A percentile compares a stretch with the other conserved stretches of the same genome.
These are phyloP conservation scores for Hermetia illucens DNA, from an alignment of 1,140 invertebrate species.

Conservation along the genomic window DNA sequence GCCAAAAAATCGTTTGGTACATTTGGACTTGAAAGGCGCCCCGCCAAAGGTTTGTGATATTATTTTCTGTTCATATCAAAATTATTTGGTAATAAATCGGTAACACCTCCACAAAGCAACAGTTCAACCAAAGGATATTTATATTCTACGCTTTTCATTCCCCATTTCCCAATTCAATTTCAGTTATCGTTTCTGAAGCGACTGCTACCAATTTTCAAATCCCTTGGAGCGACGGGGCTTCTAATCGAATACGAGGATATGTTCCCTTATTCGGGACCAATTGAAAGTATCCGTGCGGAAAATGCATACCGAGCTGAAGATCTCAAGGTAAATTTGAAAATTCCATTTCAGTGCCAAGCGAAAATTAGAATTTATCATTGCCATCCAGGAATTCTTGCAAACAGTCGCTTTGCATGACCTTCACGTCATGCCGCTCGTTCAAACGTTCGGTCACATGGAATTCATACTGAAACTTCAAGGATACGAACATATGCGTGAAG, in stretches of 20 bases:
- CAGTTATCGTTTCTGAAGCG: slow-evolving; percentile 38
- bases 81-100: not conserved
- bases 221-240: slow-evolving; percentile 71
- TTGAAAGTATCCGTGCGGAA: slow-evolving; percentile 50
- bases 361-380: not conserved
- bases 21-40: slow-evolving; percentile 84
- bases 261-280: slow-evolving; percentile 73
- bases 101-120: not conserved
- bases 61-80: not conserved
- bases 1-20: slow-evolving; percentile 45
- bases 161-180: not conserved
- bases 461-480: slow-evolving; percentile 71
- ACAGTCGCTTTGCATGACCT: slow-evolving; percentile 42
- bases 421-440: slow-evolving; percentile 80
- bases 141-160: not conserved
- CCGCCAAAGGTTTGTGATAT: slow-evolving; percentile 55
- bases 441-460: slow-evolving; percentile 93
- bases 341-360: too few species aligned
- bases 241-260: slow-evolving; percentile 96
- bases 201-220: slow-evolving; percentile 58
- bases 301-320: slow-evolving; percentile 55
- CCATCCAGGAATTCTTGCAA: slow-evolving; percentile 20
- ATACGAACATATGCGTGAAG: slow-evolving; percentile 64
- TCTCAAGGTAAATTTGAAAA: slow-evolving; percentile 21
- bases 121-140: not conserved